Conservation (phyloP, 2,797 vertebrate genomes). For the Sciurus carolinensis region DNA sequence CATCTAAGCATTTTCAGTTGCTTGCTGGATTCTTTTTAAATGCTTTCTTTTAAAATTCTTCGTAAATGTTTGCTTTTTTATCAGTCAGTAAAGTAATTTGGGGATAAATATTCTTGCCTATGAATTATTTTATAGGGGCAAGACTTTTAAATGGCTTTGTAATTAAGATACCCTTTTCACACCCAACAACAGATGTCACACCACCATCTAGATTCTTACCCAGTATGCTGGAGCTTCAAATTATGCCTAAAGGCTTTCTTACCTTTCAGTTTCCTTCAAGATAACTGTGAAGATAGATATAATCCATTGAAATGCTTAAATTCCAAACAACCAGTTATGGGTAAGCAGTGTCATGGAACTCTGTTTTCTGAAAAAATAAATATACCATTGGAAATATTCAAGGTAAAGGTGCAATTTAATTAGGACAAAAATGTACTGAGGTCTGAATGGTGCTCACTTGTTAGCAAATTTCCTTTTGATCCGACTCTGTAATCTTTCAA, state of each 20-base stretch:
- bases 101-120: background rate
- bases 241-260: background rate
- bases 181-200: background rate
- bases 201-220: background rate
- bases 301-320: background rate
- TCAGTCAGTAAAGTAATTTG: background rate
- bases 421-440: background rate
- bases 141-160: conserved; percentile 11
- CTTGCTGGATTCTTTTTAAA: background rate
- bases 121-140: background rate
- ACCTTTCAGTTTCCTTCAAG: background rate
- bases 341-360: background rate
- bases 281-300: background rate
- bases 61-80: background rate
- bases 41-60: no score
- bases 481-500: background rate
- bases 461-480: background rate
- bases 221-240: background rate
- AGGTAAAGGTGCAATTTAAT: background rate
- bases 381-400: conserved; percentile 10
- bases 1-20: background rate
- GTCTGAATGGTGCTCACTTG: background rate
- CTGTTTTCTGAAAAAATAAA: background rate
- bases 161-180: background rate
- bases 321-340: background rate